phyloP scores from a whole-genome alignment of 2,797 vertebrate genomes.

The Sebastes miniatus region DNA sequence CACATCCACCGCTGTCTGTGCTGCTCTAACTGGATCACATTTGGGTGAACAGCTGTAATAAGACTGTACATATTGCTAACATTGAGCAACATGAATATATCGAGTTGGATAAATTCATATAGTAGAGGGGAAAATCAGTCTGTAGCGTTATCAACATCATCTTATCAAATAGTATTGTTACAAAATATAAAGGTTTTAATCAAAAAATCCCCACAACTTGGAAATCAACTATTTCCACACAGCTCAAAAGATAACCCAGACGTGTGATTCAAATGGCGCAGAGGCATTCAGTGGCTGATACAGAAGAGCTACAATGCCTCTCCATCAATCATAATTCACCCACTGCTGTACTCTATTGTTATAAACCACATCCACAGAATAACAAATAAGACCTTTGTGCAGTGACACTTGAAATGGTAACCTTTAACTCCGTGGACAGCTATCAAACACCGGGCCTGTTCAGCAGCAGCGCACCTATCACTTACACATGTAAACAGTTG shows the following conservation, averaged over 20 bases:
- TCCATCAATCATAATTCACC: conserved; percentile 69
- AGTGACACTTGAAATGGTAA: conserved; percentile 74
- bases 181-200: conserved; percentile 53
- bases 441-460: conserved; percentile 62
- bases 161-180: conserved; percentile 10
- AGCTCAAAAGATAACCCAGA: conserved; percentile 52
- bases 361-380: conserved; percentile 60
- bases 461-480: conserved; percentile 63
- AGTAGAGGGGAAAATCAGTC: neutral
- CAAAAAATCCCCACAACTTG: conserved; percentile 31
- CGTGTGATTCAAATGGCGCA: conserved; percentile 35
- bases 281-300: conserved; percentile 49
- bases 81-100: conserved; percentile 42
- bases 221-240: conserved; percentile 44
- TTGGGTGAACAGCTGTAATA: conserved; percentile 71
- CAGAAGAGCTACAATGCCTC: conserved; percentile 50
- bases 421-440: conserved; percentile 72
- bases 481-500: conserved; percentile 76
- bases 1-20: conserved; percentile 75
- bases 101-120: conserved; percentile 22
- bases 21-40: conserved; percentile 75
- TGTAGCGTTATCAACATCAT: neutral
- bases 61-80: conserved; percentile 55
- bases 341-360: conserved; percentile 61
- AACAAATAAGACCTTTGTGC: conserved; percentile 76